phyloP scores from a whole-genome alignment of 2,888 invertebrate species.

The Dyspetes luteomarginatus region DNA sequence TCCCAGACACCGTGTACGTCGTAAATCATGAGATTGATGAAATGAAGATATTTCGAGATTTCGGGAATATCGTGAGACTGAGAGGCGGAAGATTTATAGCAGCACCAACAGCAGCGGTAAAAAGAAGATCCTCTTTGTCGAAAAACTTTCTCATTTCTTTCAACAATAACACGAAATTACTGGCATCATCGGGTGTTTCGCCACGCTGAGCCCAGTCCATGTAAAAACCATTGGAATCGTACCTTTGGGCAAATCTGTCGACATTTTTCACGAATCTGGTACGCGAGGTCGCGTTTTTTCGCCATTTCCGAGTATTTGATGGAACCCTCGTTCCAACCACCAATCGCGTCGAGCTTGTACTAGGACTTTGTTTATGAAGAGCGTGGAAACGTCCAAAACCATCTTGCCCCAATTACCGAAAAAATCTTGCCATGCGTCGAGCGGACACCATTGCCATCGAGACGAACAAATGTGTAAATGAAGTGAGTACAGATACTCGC shows the following conservation, averaged over 20 bases:
- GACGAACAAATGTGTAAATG: constrained; percentile 90
- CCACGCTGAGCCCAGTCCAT: constrained; percentile 88
- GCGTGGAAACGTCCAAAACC: constrained; percentile 85
- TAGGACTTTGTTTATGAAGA: constrained; percentile 85
- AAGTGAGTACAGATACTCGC: constrained; percentile 89
- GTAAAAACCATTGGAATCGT: constrained; percentile 89
- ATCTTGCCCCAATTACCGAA: constrained; percentile 83
- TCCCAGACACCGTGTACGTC: constrained; percentile 90
- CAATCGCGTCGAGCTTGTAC: constrained; percentile 87
- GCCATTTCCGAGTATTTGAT: constrained; percentile 86
- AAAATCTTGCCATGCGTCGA: constrained; percentile 87
- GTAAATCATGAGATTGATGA: constrained; percentile 90
- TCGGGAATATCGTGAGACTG: constrained; percentile 86
- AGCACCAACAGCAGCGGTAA: constrained; percentile 84
- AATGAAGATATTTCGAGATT: constrained; percentile 86
- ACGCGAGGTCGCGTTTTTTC: constrained; percentile 81
- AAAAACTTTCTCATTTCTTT: constrained; percentile 86
- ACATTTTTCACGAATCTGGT: constrained; percentile 85
- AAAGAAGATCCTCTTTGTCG: constrained; percentile 82
- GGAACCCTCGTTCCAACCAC: constrained; percentile 89
- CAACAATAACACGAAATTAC: constrained; percentile 85
- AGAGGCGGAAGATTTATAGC: constrained; percentile 83
- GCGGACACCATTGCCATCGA: constrained; percentile 85
- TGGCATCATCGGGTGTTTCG: constrained; percentile 82
- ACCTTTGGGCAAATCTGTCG: constrained; percentile 84